Evolutionary conservation across 2,113 vertebrate genomes (phyloP).

Genomic region (Colistium nudipinnis): DNA sequence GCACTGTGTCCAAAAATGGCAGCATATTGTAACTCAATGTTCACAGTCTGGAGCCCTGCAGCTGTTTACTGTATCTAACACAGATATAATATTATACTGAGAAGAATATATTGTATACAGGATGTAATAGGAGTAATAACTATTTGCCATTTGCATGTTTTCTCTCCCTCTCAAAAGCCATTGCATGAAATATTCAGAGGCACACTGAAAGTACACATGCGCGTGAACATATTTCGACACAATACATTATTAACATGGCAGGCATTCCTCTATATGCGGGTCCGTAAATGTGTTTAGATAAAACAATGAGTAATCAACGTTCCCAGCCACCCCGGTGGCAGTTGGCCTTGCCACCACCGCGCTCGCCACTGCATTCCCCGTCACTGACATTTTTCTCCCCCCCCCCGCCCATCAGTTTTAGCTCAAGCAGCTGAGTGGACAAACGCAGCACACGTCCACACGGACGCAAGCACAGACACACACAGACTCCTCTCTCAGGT

Average conservation of each 20-base stretch:
- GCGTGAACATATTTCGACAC: background rate
- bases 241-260: background rate
- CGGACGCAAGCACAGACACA: slow-evolving; percentile 43
- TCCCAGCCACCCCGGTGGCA: slow-evolving; percentile 16
- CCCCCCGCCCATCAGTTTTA: slow-evolving; percentile 27
- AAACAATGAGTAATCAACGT: slow-evolving; percentile 39
- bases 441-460: slow-evolving; percentile 19
- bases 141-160: slow-evolving; percentile 11
- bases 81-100: background rate
- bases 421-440: slow-evolving; percentile 23
- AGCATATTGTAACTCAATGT: background rate
- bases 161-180: background rate
- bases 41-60: background rate
- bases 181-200: slow-evolving; percentile 25
- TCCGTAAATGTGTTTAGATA: slow-evolving; percentile 2
- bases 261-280: background rate
- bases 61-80: slow-evolving; percentile 6
- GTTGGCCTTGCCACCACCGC: slow-evolving; percentile 12
- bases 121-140: slow-evolving; percentile 16
- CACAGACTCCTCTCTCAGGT: slow-evolving; percentile 51
- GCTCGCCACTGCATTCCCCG: slow-evolving; percentile 15
- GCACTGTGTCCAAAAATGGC: background rate
- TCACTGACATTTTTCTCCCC: background rate
- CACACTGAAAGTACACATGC: background rate
- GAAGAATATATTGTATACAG: slow-evolving; percentile 17